Base-by-base conservation (phyloP, 2,113 vertebrate genomes). In the Pseudorhombus dupliciocellatus region DNA sequence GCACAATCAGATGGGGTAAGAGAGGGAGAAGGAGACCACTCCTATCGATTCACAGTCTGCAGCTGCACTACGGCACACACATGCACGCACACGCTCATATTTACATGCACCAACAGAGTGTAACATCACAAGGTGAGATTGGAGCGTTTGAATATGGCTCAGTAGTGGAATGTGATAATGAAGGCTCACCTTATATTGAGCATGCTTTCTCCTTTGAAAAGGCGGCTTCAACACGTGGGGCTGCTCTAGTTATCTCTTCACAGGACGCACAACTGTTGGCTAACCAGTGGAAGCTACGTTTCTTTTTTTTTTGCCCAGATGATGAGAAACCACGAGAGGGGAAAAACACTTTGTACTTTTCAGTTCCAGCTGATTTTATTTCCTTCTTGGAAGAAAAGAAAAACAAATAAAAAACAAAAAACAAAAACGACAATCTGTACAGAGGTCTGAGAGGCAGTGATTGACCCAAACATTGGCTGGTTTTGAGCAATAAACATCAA, bases 351-450 rank as follows among this genome's bases (percentile, higher is more conserved):
- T 94, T 91, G 48, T 51, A 79, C 62, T 95, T 94, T 96, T 99
- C 97, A 99, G 97, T 99, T 98, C 98, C 98, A 99, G 98, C 98
- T 99, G 96, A 99, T 98, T 99, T 99, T 99, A 98, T 99, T 99
- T 98, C 96, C 97, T 97, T 99, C 95, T 95, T 93, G 91, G 95
- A 96, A 94, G 91, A 93, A 93, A 91, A 88, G 73, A 95, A 90
- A 89, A 90, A 84, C 88, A 90, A 87, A 81, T 89, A 56, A 31
- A 25, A 64, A 28, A 44, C 8, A 31, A 28, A 64, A 22, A 6
- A 61, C 77, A 87, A 90, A 85, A 89, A 89, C 79, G 48, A 90
- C 92, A 88, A 89, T 92, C 91, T 92, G 96, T 98, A 98, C 98
- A 98, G 96, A 98, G 95, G 97, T 98, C 96, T 97, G 96, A 97